These are phyloP conservation scores for Drepana falcataria DNA, from an alignment of 2,888 invertebrate genomes.

Conservation along the genomic window DNA sequence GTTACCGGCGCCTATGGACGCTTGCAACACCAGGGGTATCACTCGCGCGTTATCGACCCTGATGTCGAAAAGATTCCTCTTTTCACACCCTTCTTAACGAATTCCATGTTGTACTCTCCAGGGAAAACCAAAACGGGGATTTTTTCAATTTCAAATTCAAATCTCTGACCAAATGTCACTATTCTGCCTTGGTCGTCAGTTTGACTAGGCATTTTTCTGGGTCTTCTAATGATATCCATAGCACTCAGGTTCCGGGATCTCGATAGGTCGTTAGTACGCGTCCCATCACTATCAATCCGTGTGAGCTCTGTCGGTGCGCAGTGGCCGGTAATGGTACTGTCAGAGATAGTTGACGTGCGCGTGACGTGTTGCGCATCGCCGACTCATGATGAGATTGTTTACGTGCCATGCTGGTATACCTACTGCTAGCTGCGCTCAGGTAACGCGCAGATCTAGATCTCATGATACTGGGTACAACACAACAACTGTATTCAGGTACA, in stretches of 20 bases:
- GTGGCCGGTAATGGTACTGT: slow-evolving; percentile 23
- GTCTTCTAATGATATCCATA: neutral
- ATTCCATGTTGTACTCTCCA: too few relatives aligned
- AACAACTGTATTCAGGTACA: too few relatives aligned
- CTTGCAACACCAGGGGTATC: too few relatives aligned
- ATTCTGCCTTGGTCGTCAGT: too few relatives aligned
- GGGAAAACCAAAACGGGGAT: too few relatives aligned
- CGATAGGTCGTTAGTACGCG: neutral
- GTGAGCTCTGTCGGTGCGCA: slow-evolving; percentile 20
- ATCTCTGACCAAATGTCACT: too few relatives aligned
- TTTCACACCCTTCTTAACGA: too few relatives aligned
- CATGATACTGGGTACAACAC: neutral
- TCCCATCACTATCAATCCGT: slow-evolving; percentile 5
- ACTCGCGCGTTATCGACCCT: too few relatives aligned
- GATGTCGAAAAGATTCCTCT: too few relatives aligned
- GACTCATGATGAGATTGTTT: slow-evolving; percentile 1
- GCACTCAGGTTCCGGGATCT: neutral
- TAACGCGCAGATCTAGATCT: neutral
- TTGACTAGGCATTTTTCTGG: neutral
- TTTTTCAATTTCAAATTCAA: too few relatives aligned
- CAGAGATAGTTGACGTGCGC: slow-evolving; percentile 12
- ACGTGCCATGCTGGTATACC: neutral
- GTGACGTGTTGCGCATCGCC: slow-evolving; percentile 5
- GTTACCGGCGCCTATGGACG: too few relatives aligned
- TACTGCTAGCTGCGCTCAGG: neutral